Conservation (phyloP, 2,797 vertebrate genomes). For the Chloroceryle amazona region DNA sequence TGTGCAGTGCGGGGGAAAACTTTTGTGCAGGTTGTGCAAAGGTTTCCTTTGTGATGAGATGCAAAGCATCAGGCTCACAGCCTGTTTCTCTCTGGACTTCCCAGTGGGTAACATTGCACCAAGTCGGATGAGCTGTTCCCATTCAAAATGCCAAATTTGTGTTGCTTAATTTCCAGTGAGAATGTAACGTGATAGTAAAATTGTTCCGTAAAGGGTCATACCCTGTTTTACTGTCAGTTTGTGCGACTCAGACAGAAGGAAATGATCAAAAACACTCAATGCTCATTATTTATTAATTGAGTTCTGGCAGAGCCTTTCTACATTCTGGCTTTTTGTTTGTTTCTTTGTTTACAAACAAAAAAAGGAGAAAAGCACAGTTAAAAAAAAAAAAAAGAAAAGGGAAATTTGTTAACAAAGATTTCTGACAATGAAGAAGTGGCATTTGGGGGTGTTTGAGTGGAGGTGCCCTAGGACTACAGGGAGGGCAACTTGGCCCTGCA, state of each 20-base stretch:
- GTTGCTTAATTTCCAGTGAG: slow-evolving; percentile 15
- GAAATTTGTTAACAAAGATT: slow-evolving; percentile 43
- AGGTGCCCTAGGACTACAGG: background rate
- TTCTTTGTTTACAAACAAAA: slow-evolving; percentile 64
- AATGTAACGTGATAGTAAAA: slow-evolving; percentile 20
- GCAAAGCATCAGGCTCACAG: background rate
- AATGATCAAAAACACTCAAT: slow-evolving; percentile 48
- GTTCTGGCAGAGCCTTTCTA: slow-evolving; percentile 54
- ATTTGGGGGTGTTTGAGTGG: background rate
- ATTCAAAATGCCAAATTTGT: slow-evolving; percentile 6
- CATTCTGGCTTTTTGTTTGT: slow-evolving; percentile 60
- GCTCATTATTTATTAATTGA: slow-evolving; percentile 72
- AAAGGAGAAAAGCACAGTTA: slow-evolving; percentile 27
- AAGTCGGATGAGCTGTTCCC: background rate
- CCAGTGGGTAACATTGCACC: background rate
- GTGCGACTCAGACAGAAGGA: slow-evolving; percentile 46
- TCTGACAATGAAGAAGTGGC: background rate
- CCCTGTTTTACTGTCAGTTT: slow-evolving; percentile 1
- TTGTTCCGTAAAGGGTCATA: slow-evolving; percentile 22
- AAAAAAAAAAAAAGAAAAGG: background rate
- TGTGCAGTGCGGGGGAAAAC: background rate
- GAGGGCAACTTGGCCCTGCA: background rate
- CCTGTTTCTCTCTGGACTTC: background rate
- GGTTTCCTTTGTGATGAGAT: background rate
- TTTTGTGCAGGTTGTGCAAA: background rate